Base-by-base conservation (phyloP, 2,113 vertebrate genomes). In the Malaclemys terrapin region DNA sequence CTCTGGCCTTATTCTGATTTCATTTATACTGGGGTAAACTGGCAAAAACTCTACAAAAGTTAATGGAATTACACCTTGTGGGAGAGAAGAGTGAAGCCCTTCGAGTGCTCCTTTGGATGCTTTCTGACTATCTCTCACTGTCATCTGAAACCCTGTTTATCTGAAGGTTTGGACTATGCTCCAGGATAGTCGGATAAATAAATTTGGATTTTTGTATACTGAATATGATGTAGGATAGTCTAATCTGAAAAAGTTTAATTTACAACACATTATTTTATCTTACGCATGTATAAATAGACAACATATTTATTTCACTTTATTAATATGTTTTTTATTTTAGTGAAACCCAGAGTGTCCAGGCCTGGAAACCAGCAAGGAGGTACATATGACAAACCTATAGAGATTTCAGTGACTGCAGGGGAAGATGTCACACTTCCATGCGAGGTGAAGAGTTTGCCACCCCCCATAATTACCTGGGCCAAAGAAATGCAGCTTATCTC, bases 401-500 rank as follows among this genome's bases (percentile, higher is more conserved):
- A 99, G 87, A 97, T 99, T 92, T 98, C 99, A 1, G 98, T 99
- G 88, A 97, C 94, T 45, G 98, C 98, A 29, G 99, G 99, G 11
- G 98, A 99, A 92, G 99, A 99, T 72, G 98, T 98, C 83, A 98
- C 98, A 9, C 98, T 99, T 82, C 99, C 99, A 2, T 99, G 99
- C 94, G 99, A 99, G 89, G 99, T 99, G 57, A 98, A 98, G 93
- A 99, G 99, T 94, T 97, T 98, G 65, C 99, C 99, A 24, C 99
- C 99, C 22, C 99, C 99, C 47, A 96, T 98, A 85, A 98, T 99
- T 89, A 99, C 98, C 92, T 99, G 99, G 99, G 99, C 99, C 96
- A 99, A 98, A 96, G 99, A 99, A 92, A 98, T 91, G 89, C 99
- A 99, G 82, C 99, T 99, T 91, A 98, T 99, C 96, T 99, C 99